Percentiles rank a stretch among this genome's conserved stretches.
These are phyloP conservation scores for Odontocolon sp. DNA, from an alignment of 2,888 invertebrate species.

Conservation along the genomic window DNA sequence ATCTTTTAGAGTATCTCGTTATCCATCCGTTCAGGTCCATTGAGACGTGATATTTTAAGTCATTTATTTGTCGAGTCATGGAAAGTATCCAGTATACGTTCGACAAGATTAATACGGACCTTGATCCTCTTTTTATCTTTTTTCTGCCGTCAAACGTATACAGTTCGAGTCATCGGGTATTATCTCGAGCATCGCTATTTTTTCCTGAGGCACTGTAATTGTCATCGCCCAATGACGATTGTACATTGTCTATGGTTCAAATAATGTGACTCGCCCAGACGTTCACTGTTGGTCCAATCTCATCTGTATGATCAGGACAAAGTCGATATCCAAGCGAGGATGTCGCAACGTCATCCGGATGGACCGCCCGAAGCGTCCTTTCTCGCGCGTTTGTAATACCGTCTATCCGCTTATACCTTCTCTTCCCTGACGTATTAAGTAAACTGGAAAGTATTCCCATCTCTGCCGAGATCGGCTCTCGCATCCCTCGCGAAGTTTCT, in stretches of 20 bases:
- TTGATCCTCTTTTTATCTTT: constrained; percentile 21
- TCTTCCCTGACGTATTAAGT: not conserved
- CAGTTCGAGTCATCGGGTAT: constrained; percentile 3
- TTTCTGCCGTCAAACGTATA: not conserved
- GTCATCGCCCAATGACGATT: constrained; percentile 24
- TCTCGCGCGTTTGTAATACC: constrained; percentile 3
- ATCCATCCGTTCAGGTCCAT: not conserved
- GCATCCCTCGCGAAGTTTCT: constrained; percentile 24
- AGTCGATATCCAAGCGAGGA: no score
- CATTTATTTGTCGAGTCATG: constrained; percentile 28
- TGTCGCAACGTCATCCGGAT: constrained; percentile 9
- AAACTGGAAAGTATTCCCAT: not conserved
- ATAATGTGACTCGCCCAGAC: constrained; percentile 14
- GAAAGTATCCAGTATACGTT: not conserved
- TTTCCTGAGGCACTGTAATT: constrained; percentile 9
- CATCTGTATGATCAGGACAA: constrained; percentile 3
- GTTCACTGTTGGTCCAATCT: not conserved
- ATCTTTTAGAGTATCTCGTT: not conserved
- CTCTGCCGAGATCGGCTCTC: constrained; percentile 5
- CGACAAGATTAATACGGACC: constrained; percentile 14
- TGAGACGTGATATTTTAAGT: constrained; percentile 15
- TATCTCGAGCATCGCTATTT: constrained; percentile 12
- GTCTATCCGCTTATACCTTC: constrained; percentile 19
- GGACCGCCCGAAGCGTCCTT: constrained; percentile 14
- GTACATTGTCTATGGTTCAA: not conserved